Evolutionary conservation across 2,888 invertebrate genomes (phyloP), one percentile per base, ranked within the genome.

Genomic region (Hypselothyrea guttata): DNA sequence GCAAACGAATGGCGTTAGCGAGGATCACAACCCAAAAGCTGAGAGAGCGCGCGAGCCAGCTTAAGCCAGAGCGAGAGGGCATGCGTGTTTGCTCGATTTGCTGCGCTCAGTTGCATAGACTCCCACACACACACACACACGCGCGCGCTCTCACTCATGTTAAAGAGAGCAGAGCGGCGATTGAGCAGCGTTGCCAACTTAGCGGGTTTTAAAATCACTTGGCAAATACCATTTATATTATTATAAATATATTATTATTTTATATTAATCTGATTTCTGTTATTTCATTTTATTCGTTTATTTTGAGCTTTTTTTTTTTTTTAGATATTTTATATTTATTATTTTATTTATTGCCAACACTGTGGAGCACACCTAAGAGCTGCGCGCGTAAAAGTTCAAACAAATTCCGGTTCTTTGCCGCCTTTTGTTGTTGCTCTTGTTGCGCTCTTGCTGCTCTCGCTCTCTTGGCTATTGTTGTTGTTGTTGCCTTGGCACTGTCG

Each of bases 391-490:
- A 42, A 71, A 84, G 84, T 77, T 78, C 78, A 78, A 78, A 78
- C 75, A 60, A 61, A 78, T 84, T 82, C 78, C 83, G 78, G 78
- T 78, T 78, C 84, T 76, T 59, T 46, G 48, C 58, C 65, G 62
- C 40, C 27, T 65, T 52, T 40, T 22, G 22, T 45, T 57, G 30
- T 33, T 52, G 38, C 46, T 59, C 45, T 47, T 40, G 13, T 40
- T 61, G 4, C 31, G 52, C 28, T 51, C 38, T 38, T 37, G 16
- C 28, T 30, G 16, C 13, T 60, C 30, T n/a, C n/a, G n/a, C n/a
- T n/a, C n/a, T n/a, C n/a, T n/a, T n/a, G n/a, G n/a, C n/a, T n/a
- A n/a, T 45, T 57, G 30, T 33, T 52, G 35, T 46, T 59, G 46
- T 48, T 41, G 15, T 41, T 61, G 4, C 31, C n/a, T 18, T 51